Percentiles rank a stretch among this genome's conserved stretches.
phyloP scores from a whole-genome alignment of 2,888 invertebrate genomes.

The Spicauda simplicius region DNA sequence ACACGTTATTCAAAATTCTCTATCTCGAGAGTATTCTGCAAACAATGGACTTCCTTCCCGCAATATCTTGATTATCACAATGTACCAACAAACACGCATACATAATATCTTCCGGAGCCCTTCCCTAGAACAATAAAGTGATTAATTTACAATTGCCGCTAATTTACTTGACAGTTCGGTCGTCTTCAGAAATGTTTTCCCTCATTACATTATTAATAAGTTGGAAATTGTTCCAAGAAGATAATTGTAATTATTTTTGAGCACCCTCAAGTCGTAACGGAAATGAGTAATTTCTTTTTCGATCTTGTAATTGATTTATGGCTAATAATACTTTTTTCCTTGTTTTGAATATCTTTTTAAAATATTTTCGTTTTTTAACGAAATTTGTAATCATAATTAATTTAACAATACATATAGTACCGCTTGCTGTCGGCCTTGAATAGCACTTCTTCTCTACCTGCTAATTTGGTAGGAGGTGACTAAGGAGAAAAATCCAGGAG shows the following conservation, averaged over 20 bases:
- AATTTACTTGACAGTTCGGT: conserved; percentile 23
- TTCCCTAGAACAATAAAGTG: conserved; percentile 19
- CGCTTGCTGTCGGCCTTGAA: no score
- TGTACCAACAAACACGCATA: conserved; percentile 19
- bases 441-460: no score
- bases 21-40: not conserved
- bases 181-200: conserved; percentile 4
- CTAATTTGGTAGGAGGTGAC: no score
- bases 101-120: conserved; percentile 25
- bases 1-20: not conserved
- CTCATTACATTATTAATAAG: conserved; percentile 16
- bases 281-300: conserved; percentile 3
- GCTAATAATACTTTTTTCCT: not conserved
- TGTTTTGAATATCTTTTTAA: not conserved
- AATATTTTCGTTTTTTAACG: not conserved
- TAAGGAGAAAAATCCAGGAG: no score
- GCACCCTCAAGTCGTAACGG: not conserved
- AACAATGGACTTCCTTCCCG: conserved; percentile 19
- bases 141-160: conserved; percentile 21
- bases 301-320: not conserved
- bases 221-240: conserved; percentile 3
- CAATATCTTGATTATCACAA: conserved; percentile 29
- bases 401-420: no score
- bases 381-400: not conserved
- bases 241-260: conserved; percentile 8